Conservation (phyloP, 92 coral and sea anemone species). For the Epizoanthus stellaris region DNA sequence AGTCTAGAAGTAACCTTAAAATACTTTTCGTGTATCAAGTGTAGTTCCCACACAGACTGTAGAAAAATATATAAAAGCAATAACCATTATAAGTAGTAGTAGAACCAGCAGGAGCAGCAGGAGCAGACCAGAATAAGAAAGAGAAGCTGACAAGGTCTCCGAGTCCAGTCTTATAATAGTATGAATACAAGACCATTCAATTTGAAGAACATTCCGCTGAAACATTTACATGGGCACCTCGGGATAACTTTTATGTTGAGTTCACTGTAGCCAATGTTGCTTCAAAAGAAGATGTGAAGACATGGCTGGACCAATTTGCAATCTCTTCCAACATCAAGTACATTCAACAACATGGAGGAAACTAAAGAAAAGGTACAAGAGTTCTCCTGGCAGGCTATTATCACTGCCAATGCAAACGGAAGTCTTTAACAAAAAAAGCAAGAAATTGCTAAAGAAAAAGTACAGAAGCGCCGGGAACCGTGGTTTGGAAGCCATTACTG, state of each 20-base stretch:
- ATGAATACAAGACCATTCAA: conserved; percentile 9
- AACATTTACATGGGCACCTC: conserved; percentile 45
- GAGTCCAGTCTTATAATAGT: no score
- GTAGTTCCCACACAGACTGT: no score
- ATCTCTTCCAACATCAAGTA: conserved; percentile 57
- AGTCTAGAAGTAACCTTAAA: no score
- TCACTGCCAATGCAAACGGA: conserved; percentile 52
- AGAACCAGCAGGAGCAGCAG: no score
- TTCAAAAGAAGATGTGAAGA: conserved; percentile 49
- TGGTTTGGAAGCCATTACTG: conserved; percentile 42
- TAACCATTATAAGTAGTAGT: no score
- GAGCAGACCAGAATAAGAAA: no score
- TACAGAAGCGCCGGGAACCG: not conserved
- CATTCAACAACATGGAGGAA: conserved; percentile 42
- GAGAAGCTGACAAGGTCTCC: no score
- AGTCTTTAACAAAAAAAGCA: conserved; percentile 33
- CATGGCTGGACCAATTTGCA: conserved; percentile 57
- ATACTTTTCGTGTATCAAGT: no score
- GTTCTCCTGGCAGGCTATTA: conserved; percentile 52
- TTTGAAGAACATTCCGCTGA: conserved; percentile 23
- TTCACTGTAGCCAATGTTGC: conserved; percentile 48
- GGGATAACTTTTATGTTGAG: conserved; percentile 34
- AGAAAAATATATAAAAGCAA: no score
- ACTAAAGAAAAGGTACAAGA: conserved; percentile 38
- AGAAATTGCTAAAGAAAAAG: not conserved